These are phyloP conservation scores for Parapsyche elsis DNA, from an alignment of 1,140 invertebrate genomes.

Conservation along the genomic window DNA sequence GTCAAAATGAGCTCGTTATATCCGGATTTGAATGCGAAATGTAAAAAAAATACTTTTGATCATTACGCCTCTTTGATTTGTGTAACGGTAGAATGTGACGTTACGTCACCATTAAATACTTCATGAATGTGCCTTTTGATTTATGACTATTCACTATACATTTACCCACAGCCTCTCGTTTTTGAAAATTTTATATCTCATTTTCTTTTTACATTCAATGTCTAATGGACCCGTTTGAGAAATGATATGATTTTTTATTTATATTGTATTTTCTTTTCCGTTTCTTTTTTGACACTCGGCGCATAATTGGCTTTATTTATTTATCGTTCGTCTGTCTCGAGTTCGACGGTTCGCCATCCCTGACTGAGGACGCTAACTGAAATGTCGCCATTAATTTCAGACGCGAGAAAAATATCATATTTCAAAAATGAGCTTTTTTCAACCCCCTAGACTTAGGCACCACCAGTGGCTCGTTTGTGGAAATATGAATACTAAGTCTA, in stretches of 20 bases:
- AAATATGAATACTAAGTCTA: background rate
- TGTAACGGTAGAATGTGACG: background rate
- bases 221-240: background rate
- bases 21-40: background rate
- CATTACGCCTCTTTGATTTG: conserved; percentile 20
- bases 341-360: too few species aligned
- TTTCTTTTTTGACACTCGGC: background rate
- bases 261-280: too few species aligned
- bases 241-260: background rate
- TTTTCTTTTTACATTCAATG: background rate
- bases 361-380: too few species aligned
- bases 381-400: background rate
- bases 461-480: background rate
- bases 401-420: conserved; percentile 22
- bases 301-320: background rate
- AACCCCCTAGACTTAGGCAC: background rate
- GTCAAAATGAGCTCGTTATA: conserved; percentile 8
- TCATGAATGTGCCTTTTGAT: conserved; percentile 1
- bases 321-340: background rate
- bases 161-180: background rate
- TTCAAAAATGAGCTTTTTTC: conserved; percentile 8
- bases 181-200: background rate
- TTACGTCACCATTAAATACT: background rate
- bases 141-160: background rate
- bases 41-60: background rate